Base-by-base conservation (phyloP, 2,888 invertebrate species). In the Globia sparganii region DNA sequence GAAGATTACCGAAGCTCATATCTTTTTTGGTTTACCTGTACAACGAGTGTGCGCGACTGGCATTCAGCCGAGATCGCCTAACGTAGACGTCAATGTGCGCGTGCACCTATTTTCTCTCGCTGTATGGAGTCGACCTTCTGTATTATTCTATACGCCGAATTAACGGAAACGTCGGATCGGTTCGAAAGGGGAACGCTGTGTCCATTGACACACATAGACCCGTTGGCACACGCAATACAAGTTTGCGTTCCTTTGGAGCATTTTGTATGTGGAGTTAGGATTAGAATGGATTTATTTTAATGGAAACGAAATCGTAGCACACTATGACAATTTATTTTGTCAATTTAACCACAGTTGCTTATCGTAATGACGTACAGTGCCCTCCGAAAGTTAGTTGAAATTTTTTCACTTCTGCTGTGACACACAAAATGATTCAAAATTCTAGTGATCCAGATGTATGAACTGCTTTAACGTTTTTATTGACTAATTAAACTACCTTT, bases 181-280 rank as follows among this genome's bases (percentile, higher is more conserved):
- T 66, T 61, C 61, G 80, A 64, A 64, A 62, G 64, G 62, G 78
- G 58, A 28, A 59, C 65, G 15, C 9, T 58, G 28, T 21, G 49
- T 56, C 53, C 80, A 80, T 46, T 77, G 80, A 62, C 81, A 65
- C 34, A 74, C 65, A 80, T 56, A 74, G 31, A 46, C 34, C 56
- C 49, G 28, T 65, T 65, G 49, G 28, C 40, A 43, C n/a, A 74
- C n/a, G n/a, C n/a, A n/a, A n/a, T n/a, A n/a, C n/a, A n/a, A n/a
- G n/a, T 59, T 40, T 43, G 34, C 40, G 64, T 58, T 78, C 64
- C 72, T 73, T 73, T 73, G 18, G 37, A 58, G n/a, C 31, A 58
- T 73, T 49, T 73, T 49, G 56, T 37, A 61, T 28, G n/a, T 34
- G 1, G 0, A 6, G 9, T 62, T 25, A 25, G 34, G 15, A 72